Base-by-base conservation (phyloP, 1,140 invertebrate genomes). In the Nasonia vitripennis region DNA sequence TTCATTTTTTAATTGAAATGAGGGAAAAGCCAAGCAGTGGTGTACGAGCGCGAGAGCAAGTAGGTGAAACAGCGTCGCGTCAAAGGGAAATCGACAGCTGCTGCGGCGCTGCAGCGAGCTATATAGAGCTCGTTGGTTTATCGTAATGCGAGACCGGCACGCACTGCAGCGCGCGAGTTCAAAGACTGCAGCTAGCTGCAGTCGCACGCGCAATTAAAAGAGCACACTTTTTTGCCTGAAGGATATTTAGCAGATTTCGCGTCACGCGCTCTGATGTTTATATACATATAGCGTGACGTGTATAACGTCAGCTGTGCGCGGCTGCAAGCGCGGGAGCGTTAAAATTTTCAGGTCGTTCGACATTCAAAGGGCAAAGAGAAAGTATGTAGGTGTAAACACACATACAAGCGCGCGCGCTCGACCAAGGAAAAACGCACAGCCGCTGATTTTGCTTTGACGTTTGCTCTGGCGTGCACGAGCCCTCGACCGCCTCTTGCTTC, bases 161-260 rank as follows among this genome's bases (percentile, higher is more conserved):
- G 37, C 14, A 45, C 73, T 86, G 87, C 89, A 88, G 88, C 27
- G 27, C 27, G 27, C 88, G 86, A 17, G 51, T 2, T 62, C 55
- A 62, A 62, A 62, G 55, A 20, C 20, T 62, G 0, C 41, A 62
- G 34, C 34, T 27, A 37, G 34, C 34, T 4, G 55, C 14, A 62
- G 55, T 62, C 55, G 55, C 87, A 89, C 87, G 85, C 87, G 87
- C 87, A 89, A 90, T 89, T 90, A 90, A 90, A 90, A 90, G 88
- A 88, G 86, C 41, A 45, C 86, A 89, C 89, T 89, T 89, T 87
- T 77, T 87, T 87, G 87, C 87, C 86, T 87, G 83, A 86, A 84
- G 82, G 87, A 86, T 87, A 89, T 89, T 89, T 89, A 71, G 86
- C 81, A 85, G 80, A 81, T 84, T 86, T 84, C 78, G 51, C 55